Evolutionary conservation across 2,888 invertebrate genomes (phyloP), one percentile per base, ranked within the genome.

Genomic region (Artemia sp.): DNA sequence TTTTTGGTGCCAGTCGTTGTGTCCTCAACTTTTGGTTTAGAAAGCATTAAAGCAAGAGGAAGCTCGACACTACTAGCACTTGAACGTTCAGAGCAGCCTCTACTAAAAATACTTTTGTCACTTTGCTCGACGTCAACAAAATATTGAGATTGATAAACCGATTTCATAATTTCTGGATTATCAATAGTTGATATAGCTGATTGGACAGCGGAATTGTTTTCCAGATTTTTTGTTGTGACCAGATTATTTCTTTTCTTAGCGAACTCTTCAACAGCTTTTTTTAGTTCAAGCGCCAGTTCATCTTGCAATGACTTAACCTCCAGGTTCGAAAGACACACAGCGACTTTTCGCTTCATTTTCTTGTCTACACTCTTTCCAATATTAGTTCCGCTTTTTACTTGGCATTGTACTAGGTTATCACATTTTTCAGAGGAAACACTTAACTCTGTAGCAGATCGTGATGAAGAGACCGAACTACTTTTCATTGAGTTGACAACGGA

Each of bases 211-310:
- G 38, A 38, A 38, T 38, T 4, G 3, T 38, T 38, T 38, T 38
- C 38, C 64, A 10, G 8, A 11, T n/a, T 1, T 1, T 58, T 9
- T 10, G n/a, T 9, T 58, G n/a, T 24, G 64, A 10, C 2, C n/a
- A 58, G 1, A 24, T 24, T 8, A 8, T 58, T 2, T 58, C 64
- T n/a, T 58, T 58, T 58, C 24, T 58, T 58, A 24, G 64, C 64
- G 24, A 58, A 58, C 14, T 58, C 24, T 24, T 58, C 64, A 10
- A 58, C 64, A 58, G 64, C 64, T 58, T 58, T n/a, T 58, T 58
- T 58, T 8, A 58, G 64, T 24, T 58, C 64, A 24, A 58, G 8
- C 14, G 64, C 64, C 8, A 58, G 64, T 19, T 58, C 24, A 19
- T 58, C 64, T 58, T 58, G 64, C 14, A 58, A 24, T 19, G 14